Percentiles rank a stretch among this genome's conserved stretches.
Evolutionary conservation across 92 coral and sea anemone species (phyloP).

Genomic region (Heteractis magnifica): DNA sequence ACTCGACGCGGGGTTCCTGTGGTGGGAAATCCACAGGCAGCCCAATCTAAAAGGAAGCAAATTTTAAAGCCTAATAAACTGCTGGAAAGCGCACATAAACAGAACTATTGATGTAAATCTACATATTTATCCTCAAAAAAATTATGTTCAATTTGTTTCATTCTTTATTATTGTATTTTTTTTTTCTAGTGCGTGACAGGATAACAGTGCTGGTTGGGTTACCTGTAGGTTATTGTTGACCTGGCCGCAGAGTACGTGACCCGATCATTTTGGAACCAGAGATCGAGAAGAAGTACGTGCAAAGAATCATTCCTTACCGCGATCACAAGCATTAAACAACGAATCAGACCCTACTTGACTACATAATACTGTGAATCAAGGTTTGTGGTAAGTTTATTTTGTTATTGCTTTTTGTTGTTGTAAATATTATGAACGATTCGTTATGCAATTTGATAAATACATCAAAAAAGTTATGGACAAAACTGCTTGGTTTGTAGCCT

Average conservation of each 20-base stretch:
- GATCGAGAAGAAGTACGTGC: neutral
- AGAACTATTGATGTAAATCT: no score
- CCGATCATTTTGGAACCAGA: neutral
- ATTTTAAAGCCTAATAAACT: no score
- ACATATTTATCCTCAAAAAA: no score
- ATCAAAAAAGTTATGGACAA: no score
- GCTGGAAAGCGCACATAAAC: no score
- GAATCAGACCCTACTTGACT: neutral
- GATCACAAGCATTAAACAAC: neutral
- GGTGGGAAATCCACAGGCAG: no score
- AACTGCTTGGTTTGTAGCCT: no score
- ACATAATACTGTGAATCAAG: neutral
- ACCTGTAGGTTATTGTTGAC: slow-evolving; percentile 3
- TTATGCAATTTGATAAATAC: neutral
- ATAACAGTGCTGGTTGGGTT: neutral
- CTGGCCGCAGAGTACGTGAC: slow-evolving; percentile 9
- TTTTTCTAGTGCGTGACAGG: no score
- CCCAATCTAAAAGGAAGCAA: no score
- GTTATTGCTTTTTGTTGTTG: neutral
- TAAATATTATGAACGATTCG: neutral
- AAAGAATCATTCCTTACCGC: neutral
- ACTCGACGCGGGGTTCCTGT: no score
- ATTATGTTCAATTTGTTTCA: no score
- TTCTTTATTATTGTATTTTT: no score
- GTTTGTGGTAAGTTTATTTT: neutral